A percentile compares a stretch with the other conserved stretches of the same genome.
phyloP scores from a whole-genome alignment of 2,113 vertebrate species.

The Pterophyllum scalare region DNA sequence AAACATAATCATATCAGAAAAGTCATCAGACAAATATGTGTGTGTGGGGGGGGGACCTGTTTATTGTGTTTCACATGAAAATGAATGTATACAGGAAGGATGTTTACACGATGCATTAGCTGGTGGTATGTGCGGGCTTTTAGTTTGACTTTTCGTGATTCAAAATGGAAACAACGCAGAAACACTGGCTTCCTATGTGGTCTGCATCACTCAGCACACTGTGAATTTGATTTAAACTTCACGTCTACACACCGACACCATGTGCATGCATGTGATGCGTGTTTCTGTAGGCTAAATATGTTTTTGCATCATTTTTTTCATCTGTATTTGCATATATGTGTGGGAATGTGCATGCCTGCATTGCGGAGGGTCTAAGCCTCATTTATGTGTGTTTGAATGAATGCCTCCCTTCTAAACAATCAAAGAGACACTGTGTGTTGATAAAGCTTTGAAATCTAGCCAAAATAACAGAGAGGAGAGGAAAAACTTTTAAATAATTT shows the following conservation, averaged over 20 bases:
- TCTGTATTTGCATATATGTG: not conserved
- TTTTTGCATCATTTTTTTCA: conserved; percentile 19
- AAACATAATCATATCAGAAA: not conserved
- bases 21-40: not conserved
- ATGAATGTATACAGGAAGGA: not conserved
- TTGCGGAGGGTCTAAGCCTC: not conserved
- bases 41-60: not conserved
- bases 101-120: not conserved
- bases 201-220: conserved; percentile 58
- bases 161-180: conserved; percentile 51
- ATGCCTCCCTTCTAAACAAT: not conserved
- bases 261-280: not conserved
- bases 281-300: not conserved
- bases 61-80: not conserved
- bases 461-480: not conserved
- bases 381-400: not conserved
- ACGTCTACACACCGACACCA: not conserved
- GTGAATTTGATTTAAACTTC: conserved; percentile 10
- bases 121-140: conserved; percentile 24
- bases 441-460: conserved; percentile 36
- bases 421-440: not conserved
- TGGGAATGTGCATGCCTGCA: not conserved
- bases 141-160: conserved; percentile 47
- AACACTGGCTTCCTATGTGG: conserved; percentile 61
- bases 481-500: conserved; percentile 22